These are phyloP conservation scores for Acanthacorydalis orientalis DNA, from an alignment of 2,888 invertebrate species.

Conservation along the genomic window DNA sequence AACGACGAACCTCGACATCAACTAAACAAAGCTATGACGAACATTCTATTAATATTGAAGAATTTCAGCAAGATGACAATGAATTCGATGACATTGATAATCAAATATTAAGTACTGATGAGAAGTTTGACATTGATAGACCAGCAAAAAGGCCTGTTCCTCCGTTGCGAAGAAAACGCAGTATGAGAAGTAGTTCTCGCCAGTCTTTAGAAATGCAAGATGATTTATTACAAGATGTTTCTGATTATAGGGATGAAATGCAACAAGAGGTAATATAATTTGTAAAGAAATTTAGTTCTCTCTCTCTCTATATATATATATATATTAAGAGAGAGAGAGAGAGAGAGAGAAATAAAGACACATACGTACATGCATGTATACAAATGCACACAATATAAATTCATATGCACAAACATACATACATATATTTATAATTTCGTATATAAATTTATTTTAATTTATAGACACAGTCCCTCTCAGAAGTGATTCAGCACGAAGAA, in stretches of 20 bases:
- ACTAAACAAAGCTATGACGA: slow-evolving; percentile 13
- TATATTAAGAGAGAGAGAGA: too few relatives aligned
- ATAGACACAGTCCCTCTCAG: neutral
- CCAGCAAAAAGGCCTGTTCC: slow-evolving; percentile 17
- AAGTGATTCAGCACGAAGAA: slow-evolving; percentile 22
- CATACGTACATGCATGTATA: too few relatives aligned
- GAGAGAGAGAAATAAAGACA: too few relatives aligned
- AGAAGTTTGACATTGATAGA: slow-evolving; percentile 9
- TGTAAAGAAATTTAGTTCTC: too few relatives aligned
- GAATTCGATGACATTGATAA: slow-evolving; percentile 10
- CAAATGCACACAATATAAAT: too few relatives aligned
- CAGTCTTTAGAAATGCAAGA: neutral
- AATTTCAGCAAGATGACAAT: slow-evolving; percentile 15
- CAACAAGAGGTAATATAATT: neutral
- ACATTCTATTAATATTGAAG: slow-evolving; percentile 12
- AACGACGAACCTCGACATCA: slow-evolving; percentile 15
- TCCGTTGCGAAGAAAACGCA: slow-evolving; percentile 20
- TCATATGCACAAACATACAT: too few relatives aligned
- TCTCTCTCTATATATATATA: too few relatives aligned
- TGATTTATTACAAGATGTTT: neutral
- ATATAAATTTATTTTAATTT: neutral
- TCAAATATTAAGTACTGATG: slow-evolving; percentile 10
- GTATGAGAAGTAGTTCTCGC: slow-evolving; percentile 18
- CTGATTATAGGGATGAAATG: neutral
- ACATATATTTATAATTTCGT: too few relatives aligned